A percentile compares a stretch with the other conserved stretches of the same genome.
Evolutionary conservation across 1,140 invertebrate genomes (phyloP).

Genomic region (Mya arenaria): DNA sequence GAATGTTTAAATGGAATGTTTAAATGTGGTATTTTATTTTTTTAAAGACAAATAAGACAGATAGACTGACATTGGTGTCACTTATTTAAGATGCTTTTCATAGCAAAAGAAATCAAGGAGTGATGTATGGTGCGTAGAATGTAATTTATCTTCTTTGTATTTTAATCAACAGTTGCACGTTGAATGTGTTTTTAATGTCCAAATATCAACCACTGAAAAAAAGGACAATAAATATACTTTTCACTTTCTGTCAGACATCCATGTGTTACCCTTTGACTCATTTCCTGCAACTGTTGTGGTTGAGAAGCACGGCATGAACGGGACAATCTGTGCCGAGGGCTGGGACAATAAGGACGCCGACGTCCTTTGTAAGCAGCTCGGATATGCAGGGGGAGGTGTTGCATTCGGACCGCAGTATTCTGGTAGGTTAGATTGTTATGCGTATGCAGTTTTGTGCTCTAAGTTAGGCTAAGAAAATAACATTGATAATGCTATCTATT

Average conservation of each 20-base stretch:
- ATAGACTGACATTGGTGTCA: background rate
- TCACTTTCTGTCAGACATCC: slow-evolving; percentile 55
- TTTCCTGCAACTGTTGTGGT: slow-evolving; percentile 84
- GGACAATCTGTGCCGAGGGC: slow-evolving; percentile 89
- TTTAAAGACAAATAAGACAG: background rate
- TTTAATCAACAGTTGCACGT: too few species aligned
- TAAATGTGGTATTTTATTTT: too few species aligned
- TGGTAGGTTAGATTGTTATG: slow-evolving; percentile 44
- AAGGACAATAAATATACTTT: background rate
- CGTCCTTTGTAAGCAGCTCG: slow-evolving; percentile 88
- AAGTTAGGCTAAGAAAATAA: too few species aligned
- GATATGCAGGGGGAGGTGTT: slow-evolving; percentile 74
- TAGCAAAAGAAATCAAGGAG: too few species aligned
- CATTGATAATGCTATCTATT: too few species aligned
- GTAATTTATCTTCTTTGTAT: too few species aligned
- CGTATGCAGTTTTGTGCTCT: too few species aligned
- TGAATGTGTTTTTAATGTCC: too few species aligned
- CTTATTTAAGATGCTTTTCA: background rate
- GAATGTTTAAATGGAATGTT: background rate
- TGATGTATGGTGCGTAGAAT: too few species aligned
- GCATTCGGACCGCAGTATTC: slow-evolving; percentile 54
- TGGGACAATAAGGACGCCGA: slow-evolving; percentile 87
- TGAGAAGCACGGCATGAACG: slow-evolving; percentile 86
- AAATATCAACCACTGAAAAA: background rate
- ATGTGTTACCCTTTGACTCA: slow-evolving; percentile 46